A percentile compares a stretch with the other conserved stretches of the same genome.
Evolutionary conservation across 23 tunicate genomes (phyloP).

Genomic region (Halocynthia roretzi): DNA sequence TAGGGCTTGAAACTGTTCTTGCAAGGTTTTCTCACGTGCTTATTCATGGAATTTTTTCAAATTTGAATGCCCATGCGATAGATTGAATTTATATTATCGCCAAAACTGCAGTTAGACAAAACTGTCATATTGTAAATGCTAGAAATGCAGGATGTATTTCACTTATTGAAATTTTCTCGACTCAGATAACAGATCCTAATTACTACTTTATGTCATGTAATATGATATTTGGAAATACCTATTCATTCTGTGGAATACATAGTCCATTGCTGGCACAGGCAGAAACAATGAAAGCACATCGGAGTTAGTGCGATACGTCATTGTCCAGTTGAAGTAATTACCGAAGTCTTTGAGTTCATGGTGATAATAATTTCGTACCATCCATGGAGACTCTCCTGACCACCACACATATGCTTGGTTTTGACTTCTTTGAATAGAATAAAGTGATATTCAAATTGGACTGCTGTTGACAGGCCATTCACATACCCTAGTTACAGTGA

Average conservation of each 20-base stretch:
- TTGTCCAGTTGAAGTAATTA: slow-evolving; percentile 50
- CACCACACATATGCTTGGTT: slow-evolving; percentile 58
- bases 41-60: no score
- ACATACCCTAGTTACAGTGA: not conserved
- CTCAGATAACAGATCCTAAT: not conserved
- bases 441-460: no score
- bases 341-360: slow-evolving; percentile 20
- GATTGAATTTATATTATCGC: no score
- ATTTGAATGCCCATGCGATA: no score
- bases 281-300: slow-evolving; percentile 24
- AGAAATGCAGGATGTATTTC: no score
- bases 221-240: slow-evolving; percentile 7
- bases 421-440: slow-evolving; percentile 5
- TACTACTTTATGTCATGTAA: not conserved
- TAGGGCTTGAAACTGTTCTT: no score
- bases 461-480: not conserved
- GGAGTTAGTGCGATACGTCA: slow-evolving; percentile 46
- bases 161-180: no score
- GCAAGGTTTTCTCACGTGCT: no score
- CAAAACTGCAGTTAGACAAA: no score
- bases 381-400: slow-evolving; percentile 48
- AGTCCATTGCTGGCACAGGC: slow-evolving; percentile 42
- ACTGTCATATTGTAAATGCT: no score
- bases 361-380: slow-evolving; percentile 24
- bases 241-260: slow-evolving; percentile 29